Conservation (phyloP, 2,113 vertebrate genomes). For the Lethenteron reissneri region DNA sequence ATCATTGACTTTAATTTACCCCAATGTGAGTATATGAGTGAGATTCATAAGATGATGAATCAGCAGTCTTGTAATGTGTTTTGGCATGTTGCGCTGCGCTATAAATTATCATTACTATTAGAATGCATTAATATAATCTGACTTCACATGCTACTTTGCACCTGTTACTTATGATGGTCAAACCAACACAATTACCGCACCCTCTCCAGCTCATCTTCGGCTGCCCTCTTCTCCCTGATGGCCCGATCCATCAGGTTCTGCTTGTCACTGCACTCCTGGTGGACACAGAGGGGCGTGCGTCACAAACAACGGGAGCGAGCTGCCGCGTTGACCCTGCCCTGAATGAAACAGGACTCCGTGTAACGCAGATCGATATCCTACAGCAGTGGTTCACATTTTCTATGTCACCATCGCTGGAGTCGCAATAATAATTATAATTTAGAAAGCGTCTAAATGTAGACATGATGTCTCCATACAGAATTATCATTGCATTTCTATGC, state of each 20-base stretch:
- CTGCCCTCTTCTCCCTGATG: conserved; percentile 48
- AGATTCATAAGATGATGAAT: no score
- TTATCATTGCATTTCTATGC: no score
- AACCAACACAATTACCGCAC: conserved; percentile 17
- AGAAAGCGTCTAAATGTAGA: no score
- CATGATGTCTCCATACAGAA: no score
- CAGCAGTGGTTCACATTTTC: not conserved
- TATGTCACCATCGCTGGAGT: not conserved
- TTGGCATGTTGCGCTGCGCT: no score
- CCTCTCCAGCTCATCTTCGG: conserved; percentile 76
- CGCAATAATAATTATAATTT: not conserved
- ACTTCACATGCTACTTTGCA: no score
- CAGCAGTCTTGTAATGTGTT: no score
- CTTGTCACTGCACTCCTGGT: conserved; percentile 64
- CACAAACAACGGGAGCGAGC: not conserved
- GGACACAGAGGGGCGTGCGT: conserved; percentile 6
- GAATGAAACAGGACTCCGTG: not conserved
- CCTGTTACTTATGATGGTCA: no score
- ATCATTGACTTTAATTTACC: no score
- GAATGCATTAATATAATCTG: no score
- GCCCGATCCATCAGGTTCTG: conserved; percentile 44
- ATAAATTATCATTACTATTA: no score
- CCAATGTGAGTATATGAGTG: no score
- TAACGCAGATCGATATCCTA: not conserved
- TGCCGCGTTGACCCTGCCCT: not conserved